phyloP scores from a whole-genome alignment of 2,797 vertebrate genomes.

The Babyrousa celebensis region DNA sequence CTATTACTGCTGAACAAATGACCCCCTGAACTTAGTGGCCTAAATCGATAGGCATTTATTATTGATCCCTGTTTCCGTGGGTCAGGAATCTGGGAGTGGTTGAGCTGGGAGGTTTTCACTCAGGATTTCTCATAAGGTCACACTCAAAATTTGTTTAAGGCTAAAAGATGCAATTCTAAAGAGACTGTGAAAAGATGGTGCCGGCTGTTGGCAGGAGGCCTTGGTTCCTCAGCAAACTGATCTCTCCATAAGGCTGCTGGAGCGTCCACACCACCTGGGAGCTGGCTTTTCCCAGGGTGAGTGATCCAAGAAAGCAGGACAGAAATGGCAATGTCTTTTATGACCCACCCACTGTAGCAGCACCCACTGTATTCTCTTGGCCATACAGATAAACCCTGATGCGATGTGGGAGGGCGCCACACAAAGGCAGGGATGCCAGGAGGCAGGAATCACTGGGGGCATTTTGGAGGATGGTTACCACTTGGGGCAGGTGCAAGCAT shows the following conservation, averaged over 20 bases:
- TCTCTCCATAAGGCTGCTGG: not conserved
- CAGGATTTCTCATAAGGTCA: not conserved
- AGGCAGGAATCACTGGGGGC: not conserved
- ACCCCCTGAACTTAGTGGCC: slow-evolving; percentile 2
- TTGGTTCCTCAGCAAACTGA: not conserved
- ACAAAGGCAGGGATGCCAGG: not conserved
- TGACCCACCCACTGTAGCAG: not conserved
- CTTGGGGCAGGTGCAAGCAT: not conserved
- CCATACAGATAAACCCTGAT: not conserved
- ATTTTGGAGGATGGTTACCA: not conserved
- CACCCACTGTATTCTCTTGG: not conserved
- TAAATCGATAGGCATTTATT: not conserved
- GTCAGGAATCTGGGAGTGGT: not conserved
- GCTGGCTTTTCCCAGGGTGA: not conserved
- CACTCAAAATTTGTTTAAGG: not conserved
- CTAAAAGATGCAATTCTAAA: not conserved
- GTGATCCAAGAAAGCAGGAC: not conserved
- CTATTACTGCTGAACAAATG: not conserved
- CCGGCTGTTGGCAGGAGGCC: not conserved
- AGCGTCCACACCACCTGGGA: not conserved
- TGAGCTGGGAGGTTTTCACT: not conserved
- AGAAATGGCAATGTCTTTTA: not conserved
- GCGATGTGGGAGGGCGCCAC: not conserved
- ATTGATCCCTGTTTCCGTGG: not conserved
- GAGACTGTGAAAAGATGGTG: not conserved